These are phyloP conservation scores for Lysiphlebus fabarum DNA, from an alignment of 1,140 invertebrate species.

Conservation along the genomic window DNA sequence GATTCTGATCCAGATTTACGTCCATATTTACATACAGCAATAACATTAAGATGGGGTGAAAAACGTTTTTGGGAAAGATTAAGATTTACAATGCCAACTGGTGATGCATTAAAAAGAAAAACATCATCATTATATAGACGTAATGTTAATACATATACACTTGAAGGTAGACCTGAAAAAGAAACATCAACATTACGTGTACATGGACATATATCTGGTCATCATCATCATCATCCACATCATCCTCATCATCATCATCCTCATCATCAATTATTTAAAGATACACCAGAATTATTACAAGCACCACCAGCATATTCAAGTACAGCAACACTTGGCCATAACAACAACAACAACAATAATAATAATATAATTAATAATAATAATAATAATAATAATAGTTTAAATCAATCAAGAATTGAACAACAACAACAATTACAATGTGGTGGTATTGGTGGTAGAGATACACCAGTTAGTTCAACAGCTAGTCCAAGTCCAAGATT, in stretches of 20 bases:
- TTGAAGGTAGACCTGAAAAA: slow-evolving; percentile 60
- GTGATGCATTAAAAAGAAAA: slow-evolving; percentile 49
- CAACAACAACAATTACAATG: no score
- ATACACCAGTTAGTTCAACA: slow-evolving; percentile 30
- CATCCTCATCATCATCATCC: slow-evolving; percentile 45
- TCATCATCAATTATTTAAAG: slow-evolving; percentile 53
- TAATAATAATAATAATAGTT: slow-evolving; percentile 29
- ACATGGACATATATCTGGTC: slow-evolving; percentile 50
- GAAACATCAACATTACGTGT: slow-evolving; percentile 54
- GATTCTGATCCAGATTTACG: slow-evolving; percentile 83
- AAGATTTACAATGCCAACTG: slow-evolving; percentile 79
- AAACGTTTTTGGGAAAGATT: slow-evolving; percentile 90
- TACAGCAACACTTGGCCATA: slow-evolving; percentile 39
- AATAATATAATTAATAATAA: not conserved
- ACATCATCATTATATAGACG: slow-evolving; percentile 62
- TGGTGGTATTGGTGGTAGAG: slow-evolving; percentile 21
- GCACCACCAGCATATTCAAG: slow-evolving; percentile 58
- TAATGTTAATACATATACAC: slow-evolving; percentile 75
- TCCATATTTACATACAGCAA: slow-evolving; percentile 80
- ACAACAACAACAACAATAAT: not conserved
- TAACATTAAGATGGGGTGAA: slow-evolving; percentile 82
- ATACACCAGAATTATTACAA: slow-evolving; percentile 43
- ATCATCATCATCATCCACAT: no score
- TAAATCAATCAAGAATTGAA: slow-evolving; percentile 19
- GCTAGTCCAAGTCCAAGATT: slow-evolving; percentile 44